phyloP scores from a whole-genome alignment of 2,797 vertebrate species.

The Neostethus bicornis region DNA sequence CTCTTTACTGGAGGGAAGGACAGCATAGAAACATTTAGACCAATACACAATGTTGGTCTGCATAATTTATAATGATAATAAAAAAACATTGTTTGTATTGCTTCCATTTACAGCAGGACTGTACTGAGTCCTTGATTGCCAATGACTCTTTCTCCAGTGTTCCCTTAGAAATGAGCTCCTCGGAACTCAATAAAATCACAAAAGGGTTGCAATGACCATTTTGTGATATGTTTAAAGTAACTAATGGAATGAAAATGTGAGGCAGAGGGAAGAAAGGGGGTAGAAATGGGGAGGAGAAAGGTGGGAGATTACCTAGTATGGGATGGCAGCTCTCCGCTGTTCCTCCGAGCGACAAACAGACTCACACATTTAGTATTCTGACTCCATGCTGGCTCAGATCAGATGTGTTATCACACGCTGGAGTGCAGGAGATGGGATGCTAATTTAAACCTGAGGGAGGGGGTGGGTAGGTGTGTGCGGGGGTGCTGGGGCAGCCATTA shows the following conservation, averaged over 20 bases:
- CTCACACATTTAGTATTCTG: constrained; percentile 72
- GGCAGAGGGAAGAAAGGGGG: neutral
- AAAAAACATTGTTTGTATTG: neutral
- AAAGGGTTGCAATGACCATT: constrained; percentile 29
- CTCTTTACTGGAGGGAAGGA: too few species aligned
- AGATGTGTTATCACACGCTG: constrained; percentile 74
- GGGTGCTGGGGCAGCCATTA: constrained; percentile 50
- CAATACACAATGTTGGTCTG: neutral
- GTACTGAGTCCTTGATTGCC: constrained; percentile 4
- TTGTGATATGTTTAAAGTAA: constrained; percentile 25
- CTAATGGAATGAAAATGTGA: constrained; percentile 23
- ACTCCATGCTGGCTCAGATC: constrained; percentile 70
- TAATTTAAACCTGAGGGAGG: constrained; percentile 73
- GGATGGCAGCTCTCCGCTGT: constrained; percentile 39
- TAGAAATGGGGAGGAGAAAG: neutral
- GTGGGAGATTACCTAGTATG: constrained; percentile 41
- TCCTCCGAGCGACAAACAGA: constrained; percentile 45
- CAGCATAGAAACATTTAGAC: neutral
- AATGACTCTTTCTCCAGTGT: constrained; percentile 1
- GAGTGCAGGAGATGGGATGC: constrained; percentile 75
- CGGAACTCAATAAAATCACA: constrained; percentile 27
- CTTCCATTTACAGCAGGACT: constrained; percentile 6
- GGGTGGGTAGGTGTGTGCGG: constrained; percentile 2
- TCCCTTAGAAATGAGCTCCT: constrained; percentile 16
- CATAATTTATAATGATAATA: neutral